Evolutionary conservation across 2,797 vertebrate genomes (phyloP).

Genomic region (Sternarchorhynchus goeldii): DNA sequence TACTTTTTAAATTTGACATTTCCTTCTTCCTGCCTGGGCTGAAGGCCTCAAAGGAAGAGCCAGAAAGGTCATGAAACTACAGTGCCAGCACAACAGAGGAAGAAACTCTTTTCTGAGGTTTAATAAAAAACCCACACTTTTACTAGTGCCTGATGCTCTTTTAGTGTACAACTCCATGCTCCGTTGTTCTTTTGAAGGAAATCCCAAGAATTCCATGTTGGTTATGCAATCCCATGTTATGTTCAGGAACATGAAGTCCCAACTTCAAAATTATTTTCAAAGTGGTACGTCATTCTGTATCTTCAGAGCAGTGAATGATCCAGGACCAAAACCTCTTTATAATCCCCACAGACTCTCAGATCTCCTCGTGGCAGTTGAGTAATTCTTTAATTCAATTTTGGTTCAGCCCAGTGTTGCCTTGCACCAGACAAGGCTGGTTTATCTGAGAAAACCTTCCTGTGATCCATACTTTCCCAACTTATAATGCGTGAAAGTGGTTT

Average conservation of each 20-base stretch:
- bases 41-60: slow-evolving; percentile 32
- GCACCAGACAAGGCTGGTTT: not conserved
- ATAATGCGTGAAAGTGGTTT: not conserved
- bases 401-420: not conserved
- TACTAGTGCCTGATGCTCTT: slow-evolving; percentile 14
- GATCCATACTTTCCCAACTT: not conserved
- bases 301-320: not conserved
- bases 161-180: not conserved
- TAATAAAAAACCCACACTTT: not conserved
- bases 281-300: slow-evolving; percentile 7
- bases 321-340: not conserved
- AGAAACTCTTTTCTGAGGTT: slow-evolving; percentile 7
- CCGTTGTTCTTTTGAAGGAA: slow-evolving; percentile 33
- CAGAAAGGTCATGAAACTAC: slow-evolving; percentile 34
- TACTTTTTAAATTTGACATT: slow-evolving; percentile 38
- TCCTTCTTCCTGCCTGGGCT: not conserved
- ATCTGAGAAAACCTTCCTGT: no score
- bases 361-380: not conserved
- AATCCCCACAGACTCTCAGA: not conserved
- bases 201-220: not conserved
- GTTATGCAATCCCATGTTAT: slow-evolving; percentile 26
- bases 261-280: not conserved
- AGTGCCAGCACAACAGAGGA: slow-evolving; percentile 24
- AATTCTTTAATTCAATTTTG: not conserved
- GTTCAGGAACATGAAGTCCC: slow-evolving; percentile 43